Conservation (phyloP, 2,888 invertebrate species). For the Chloroclysta siterata region DNA sequence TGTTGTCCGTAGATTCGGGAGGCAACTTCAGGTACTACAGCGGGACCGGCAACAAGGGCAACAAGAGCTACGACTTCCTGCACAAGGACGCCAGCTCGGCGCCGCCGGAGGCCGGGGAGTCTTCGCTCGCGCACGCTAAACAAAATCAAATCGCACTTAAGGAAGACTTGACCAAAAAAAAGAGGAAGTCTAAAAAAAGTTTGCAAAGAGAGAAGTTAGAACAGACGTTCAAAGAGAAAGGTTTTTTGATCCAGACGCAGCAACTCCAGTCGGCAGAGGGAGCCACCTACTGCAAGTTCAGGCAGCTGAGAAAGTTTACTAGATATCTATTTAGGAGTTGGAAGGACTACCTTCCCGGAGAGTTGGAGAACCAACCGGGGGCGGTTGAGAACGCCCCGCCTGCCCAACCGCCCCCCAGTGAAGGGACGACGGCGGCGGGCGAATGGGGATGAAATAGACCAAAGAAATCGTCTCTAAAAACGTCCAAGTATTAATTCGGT, state of each 20-base stretch:
- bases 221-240: slow-evolving; percentile 96
- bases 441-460: slow-evolving; percentile 62
- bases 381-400: slow-evolving; percentile 21
- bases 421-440: slow-evolving; percentile 48
- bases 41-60: slow-evolving; percentile 92
- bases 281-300: slow-evolving; percentile 96
- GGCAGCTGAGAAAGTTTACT: slow-evolving; percentile 95
- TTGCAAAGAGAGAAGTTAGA: slow-evolving; percentile 94
- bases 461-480: slow-evolving; percentile 36
- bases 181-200: slow-evolving; percentile 92
- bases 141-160: slow-evolving; percentile 46
- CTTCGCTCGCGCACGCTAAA: slow-evolving; percentile 51
- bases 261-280: slow-evolving; percentile 96
- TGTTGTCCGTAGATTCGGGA: slow-evolving; percentile 94
- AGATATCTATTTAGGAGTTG: slow-evolving; percentile 95
- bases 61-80: slow-evolving; percentile 92
- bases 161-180: slow-evolving; percentile 83
- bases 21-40: slow-evolving; percentile 95
- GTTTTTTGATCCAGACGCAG: slow-evolving; percentile 96
- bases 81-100: slow-evolving; percentile 88
- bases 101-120: slow-evolving; percentile 48
- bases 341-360: slow-evolving; percentile 96
- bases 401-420: slow-evolving; percentile 38
- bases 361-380: slow-evolving; percentile 70
- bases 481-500: slow-evolving; percentile 32